Evolutionary conservation across 2,888 invertebrate genomes (phyloP).

Genomic region (Coleophora deauratella): DNA sequence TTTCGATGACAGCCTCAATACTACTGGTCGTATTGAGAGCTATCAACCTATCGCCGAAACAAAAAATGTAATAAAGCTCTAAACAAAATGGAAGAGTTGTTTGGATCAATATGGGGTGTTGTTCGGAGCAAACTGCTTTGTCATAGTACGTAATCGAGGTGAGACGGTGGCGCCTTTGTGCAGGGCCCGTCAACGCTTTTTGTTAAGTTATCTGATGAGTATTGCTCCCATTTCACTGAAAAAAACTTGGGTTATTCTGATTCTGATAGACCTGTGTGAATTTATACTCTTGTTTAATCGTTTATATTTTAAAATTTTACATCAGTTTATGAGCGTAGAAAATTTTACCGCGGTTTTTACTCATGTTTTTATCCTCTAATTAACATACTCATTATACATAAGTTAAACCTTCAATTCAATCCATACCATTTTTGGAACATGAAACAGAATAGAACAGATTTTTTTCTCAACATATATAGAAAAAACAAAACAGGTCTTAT

Average conservation of each 20-base stretch:
- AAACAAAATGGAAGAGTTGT: constrained; percentile 63
- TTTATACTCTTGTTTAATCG: no score
- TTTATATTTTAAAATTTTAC: no score
- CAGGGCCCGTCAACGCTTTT: constrained; percentile 61
- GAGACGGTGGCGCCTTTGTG: constrained; percentile 69
- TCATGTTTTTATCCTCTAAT: no score
- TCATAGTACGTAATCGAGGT: constrained; percentile 72
- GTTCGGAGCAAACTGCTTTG: constrained; percentile 65
- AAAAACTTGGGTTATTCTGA: constrained; percentile 32
- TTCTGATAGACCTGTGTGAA: constrained; percentile 15
- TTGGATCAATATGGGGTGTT: constrained; percentile 73
- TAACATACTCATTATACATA: no score
- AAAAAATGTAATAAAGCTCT: constrained; percentile 65
- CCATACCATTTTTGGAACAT: no score
- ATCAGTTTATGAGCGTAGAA: no score
- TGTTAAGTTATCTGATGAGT: constrained; percentile 69
- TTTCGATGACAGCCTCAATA: constrained; percentile 16
- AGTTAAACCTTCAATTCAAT: no score
- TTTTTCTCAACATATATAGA: no score
- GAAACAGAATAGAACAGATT: no score
- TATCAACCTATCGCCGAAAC: constrained; percentile 29
- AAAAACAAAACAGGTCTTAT: no score
- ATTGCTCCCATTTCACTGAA: constrained; percentile 67
- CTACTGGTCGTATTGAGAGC: constrained; percentile 27
- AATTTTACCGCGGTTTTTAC: no score